These are phyloP conservation scores for Cerceris ruficornis DNA, from an alignment of 2,888 invertebrate species.

Conservation along the genomic window DNA sequence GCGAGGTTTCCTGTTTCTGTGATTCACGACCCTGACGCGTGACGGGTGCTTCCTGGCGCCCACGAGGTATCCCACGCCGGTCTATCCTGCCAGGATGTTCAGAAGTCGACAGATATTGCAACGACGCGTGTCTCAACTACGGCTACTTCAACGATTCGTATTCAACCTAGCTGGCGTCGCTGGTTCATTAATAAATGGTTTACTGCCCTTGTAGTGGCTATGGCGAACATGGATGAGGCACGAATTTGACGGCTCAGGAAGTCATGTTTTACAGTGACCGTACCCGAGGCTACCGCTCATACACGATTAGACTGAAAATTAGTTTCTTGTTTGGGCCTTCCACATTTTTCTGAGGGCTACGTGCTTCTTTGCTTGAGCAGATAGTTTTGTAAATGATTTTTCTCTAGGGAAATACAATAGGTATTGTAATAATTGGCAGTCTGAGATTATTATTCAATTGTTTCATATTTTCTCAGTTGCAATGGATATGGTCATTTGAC, in stretches of 20 bases:
- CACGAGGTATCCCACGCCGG: conserved; percentile 59
- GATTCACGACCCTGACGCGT: conserved; percentile 70
- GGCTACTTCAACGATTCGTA: conserved; percentile 49
- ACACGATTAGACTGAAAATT: conserved; percentile 46
- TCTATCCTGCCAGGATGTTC: conserved; percentile 55
- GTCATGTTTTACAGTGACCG: conserved; percentile 55
- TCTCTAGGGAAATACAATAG: too few relatives aligned
- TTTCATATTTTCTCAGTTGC: too few relatives aligned
- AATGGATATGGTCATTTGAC: too few relatives aligned
- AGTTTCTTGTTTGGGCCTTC: conserved; percentile 5
- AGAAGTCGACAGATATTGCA: conserved; percentile 49
- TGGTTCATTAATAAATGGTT: conserved; percentile 67
- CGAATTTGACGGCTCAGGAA: conserved; percentile 53
- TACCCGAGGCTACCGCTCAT: conserved; percentile 33
- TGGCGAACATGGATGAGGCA: conserved; percentile 28
- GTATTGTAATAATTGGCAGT: too few relatives aligned
- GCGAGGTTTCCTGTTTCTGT: conserved; percentile 76
- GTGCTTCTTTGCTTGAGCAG: too few relatives aligned
- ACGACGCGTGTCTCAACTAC: conserved; percentile 62
- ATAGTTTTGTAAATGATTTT: too few relatives aligned
- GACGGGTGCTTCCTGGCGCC: conserved; percentile 74
- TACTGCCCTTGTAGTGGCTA: conserved; percentile 30
- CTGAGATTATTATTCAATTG: too few relatives aligned
- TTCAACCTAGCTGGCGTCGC: conserved; percentile 41
- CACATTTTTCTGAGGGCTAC: not conserved